Evolutionary conservation across 2,888 invertebrate species (phyloP).

Genomic region (Heliconius aoede): DNA sequence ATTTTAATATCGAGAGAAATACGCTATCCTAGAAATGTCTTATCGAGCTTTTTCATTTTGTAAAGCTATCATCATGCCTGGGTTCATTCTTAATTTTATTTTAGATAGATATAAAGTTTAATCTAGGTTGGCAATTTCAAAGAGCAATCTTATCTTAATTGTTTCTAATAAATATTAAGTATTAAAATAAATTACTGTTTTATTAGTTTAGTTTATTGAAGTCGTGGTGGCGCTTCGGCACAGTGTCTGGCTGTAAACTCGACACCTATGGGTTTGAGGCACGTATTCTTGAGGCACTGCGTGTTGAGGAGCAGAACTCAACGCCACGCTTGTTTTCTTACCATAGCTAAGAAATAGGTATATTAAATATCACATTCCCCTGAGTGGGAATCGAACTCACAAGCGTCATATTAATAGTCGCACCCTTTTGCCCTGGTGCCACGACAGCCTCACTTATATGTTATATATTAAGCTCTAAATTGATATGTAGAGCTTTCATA

Average conservation of each 20-base stretch:
- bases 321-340: no score
- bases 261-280: no score
- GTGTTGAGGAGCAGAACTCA: no score
- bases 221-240: not conserved
- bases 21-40: not conserved
- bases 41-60: slow-evolving; percentile 5
- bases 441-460: no score
- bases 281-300: no score
- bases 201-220: not conserved
- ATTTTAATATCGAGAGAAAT: not conserved
- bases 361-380: no score
- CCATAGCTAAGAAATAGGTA: no score
- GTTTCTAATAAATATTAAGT: slow-evolving; percentile 10
- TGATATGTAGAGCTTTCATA: not conserved
- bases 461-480: no score
- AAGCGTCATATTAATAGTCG: no score
- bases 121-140: slow-evolving; percentile 1
- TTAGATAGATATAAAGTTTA: slow-evolving; percentile 15
- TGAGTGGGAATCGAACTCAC: no score
- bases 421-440: no score
- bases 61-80: not conserved
- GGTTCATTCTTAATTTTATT: not conserved
- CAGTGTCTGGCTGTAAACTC: not conserved
- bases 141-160: slow-evolving; percentile 15
- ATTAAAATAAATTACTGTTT: not conserved